Conservation (phyloP, 2,113 vertebrate genomes). For the Chauna torquata region DNA sequence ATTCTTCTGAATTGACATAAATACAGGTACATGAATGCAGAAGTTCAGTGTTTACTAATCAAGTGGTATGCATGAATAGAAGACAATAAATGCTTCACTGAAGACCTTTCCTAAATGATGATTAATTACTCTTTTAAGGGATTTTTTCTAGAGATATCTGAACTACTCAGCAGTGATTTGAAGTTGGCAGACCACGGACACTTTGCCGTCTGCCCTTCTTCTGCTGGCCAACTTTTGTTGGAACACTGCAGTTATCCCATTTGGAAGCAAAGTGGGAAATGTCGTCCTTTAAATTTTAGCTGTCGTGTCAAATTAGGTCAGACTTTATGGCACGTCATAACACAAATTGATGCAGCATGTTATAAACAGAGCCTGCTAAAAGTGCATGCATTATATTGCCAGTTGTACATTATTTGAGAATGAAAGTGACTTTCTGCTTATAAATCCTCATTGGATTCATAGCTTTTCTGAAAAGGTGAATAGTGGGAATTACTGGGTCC, state of each 20-base stretch:
- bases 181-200: conserved; percentile 66
- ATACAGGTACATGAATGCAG: not conserved
- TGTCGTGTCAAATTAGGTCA: conserved; percentile 71
- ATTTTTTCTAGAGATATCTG: conserved; percentile 53
- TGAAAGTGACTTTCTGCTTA: conserved; percentile 32
- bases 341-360: conserved; percentile 50
- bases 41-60: not conserved
- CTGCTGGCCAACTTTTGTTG: conserved; percentile 59
- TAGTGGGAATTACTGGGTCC: conserved; percentile 35
- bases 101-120: conserved; percentile 53
- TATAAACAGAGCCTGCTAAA: conserved; percentile 43
- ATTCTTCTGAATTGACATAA: not conserved
- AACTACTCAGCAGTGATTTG: conserved; percentile 65
- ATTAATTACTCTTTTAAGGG: conserved; percentile 67
- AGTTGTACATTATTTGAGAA: conserved; percentile 53
- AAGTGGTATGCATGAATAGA: not conserved
- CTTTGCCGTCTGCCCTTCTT: conserved; percentile 58
- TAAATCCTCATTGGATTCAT: conserved; percentile 62
- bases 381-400: conserved; percentile 10
- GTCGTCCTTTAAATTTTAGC: conserved; percentile 68
- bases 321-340: conserved; percentile 44
- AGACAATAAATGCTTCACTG: conserved; percentile 21
- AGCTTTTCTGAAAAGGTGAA: conserved; percentile 10
- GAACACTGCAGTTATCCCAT: conserved; percentile 11
- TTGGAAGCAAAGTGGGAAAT: conserved; percentile 67